phyloP scores from a whole-genome alignment of 1,140 invertebrate genomes.

The Tetragnatha versicolor region DNA sequence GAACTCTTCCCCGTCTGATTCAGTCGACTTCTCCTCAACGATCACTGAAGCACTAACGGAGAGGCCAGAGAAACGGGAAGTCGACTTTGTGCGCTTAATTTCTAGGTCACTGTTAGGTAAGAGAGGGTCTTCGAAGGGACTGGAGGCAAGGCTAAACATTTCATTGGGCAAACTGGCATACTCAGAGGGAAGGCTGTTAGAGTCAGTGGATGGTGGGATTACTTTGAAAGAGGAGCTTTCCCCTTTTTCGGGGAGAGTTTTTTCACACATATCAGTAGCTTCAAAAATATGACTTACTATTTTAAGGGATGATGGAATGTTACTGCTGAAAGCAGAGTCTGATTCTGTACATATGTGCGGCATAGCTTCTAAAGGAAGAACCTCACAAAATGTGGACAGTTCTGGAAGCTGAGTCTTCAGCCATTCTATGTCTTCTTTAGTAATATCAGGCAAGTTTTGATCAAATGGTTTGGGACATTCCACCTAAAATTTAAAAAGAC shows the following conservation, averaged over 20 bases:
- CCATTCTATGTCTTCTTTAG: conserved; percentile 73
- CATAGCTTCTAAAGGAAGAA: conserved; percentile 55
- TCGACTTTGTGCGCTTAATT: neutral
- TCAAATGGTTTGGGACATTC: conserved; percentile 60
- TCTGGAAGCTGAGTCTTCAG: conserved; percentile 72
- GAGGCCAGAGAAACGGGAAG: neutral
- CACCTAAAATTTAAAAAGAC: conserved; percentile 19
- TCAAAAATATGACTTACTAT: conserved; percentile 31
- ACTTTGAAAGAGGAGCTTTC: conserved; percentile 9
- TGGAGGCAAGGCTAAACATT: conserved; percentile 46
- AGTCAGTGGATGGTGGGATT: conserved; percentile 19
- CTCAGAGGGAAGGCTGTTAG: conserved; percentile 41
- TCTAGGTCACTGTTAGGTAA: conserved; percentile 4
- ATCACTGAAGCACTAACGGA: neutral
- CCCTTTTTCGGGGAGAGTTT: neutral
- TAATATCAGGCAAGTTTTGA: conserved; percentile 65
- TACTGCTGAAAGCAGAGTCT: conserved; percentile 52
- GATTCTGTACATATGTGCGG: conserved; percentile 37
- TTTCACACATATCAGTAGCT: conserved; percentile 9
- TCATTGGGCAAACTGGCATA: conserved; percentile 44
- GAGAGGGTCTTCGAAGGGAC: conserved; percentile 48
- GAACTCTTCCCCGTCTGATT: conserved; percentile 83
- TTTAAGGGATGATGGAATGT: conserved; percentile 41
- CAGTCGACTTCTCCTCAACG: conserved; percentile 59
- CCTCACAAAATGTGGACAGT: conserved; percentile 58